These are phyloP conservation scores for Dysmachus trigonus DNA, from an alignment of 2,888 invertebrate genomes.

Conservation along the genomic window DNA sequence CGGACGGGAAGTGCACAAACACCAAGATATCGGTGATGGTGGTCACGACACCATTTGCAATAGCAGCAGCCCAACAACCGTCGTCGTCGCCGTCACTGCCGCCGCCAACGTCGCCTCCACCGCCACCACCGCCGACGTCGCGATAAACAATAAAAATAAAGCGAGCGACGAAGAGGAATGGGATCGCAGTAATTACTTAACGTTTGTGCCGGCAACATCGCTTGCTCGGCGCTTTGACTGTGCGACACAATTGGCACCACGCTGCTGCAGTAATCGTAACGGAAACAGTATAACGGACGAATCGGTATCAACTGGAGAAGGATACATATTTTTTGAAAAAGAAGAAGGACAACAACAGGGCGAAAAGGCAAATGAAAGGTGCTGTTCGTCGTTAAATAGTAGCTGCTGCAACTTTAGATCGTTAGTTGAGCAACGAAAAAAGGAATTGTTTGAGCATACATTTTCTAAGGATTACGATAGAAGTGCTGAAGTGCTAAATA, in stretches of 20 bases:
- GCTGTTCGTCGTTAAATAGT: neutral
- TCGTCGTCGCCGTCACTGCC: neutral
- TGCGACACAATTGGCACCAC: slow-evolving; percentile 20
- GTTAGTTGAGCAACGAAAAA: slow-evolving; percentile 11
- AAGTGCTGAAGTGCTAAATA: neutral
- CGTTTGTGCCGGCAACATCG: slow-evolving; percentile 52
- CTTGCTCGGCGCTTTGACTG: slow-evolving; percentile 17
- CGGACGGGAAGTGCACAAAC: neutral
- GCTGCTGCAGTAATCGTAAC: neutral
- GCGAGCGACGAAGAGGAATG: slow-evolving; percentile 48
- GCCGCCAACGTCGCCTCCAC: neutral
- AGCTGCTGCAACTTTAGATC: neutral
- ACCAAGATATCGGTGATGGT: neutral
- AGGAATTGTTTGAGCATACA: neutral
- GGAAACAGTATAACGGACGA: neutral
- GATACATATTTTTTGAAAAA: neutral
- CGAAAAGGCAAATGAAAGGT: neutral
- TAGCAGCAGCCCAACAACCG: neutral
- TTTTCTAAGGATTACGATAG: neutral
- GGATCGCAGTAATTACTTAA: slow-evolving; percentile 53
- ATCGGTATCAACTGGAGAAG: neutral
- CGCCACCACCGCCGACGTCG: neutral
- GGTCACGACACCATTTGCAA: neutral
- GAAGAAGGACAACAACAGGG: neutral
- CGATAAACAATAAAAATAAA: slow-evolving; percentile 51